A percentile compares a stretch with the other conserved stretches of the same genome.
Conservation (phyloP, 2,113 vertebrate species). For the Eudyptes chrysolophus region DNA sequence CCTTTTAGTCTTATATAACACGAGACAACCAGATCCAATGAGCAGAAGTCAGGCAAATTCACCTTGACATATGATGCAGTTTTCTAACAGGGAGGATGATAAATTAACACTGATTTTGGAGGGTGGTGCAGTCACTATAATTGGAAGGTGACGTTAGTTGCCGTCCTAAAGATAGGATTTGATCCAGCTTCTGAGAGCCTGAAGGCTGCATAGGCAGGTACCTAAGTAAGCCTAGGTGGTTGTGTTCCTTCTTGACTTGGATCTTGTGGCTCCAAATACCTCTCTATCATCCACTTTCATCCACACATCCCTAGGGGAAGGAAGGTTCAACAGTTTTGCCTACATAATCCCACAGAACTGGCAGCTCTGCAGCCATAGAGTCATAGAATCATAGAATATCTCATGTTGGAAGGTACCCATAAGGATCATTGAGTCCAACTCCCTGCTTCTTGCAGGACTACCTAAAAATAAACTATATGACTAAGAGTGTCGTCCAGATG, state of each 20-base stretch:
- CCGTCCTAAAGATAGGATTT: slow-evolving; percentile 47
- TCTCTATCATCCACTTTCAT: background rate
- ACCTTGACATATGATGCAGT: slow-evolving; percentile 51
- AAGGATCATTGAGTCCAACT: background rate
- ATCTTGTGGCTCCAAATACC: background rate
- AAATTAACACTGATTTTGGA: slow-evolving; percentile 62
- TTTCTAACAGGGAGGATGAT: slow-evolving; percentile 54
- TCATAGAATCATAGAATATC: background rate
- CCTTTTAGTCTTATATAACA: slow-evolving; percentile 10
- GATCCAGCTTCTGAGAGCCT: slow-evolving; percentile 12
- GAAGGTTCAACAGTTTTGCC: background rate
- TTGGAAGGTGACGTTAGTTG: slow-evolving; percentile 45
- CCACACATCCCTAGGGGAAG: background rate
- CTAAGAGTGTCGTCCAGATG: background rate
- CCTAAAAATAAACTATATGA: background rate
- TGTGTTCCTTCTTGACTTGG: background rate
- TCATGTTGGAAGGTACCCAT: background rate
- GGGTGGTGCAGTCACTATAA: slow-evolving; percentile 54
- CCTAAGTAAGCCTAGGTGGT: background rate
- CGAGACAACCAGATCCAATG: background rate
- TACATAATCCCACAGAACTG: background rate
- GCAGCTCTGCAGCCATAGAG: background rate
- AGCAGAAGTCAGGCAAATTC: slow-evolving; percentile 38
- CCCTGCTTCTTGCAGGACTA: background rate
- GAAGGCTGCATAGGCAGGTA: background rate